Conservation (phyloP, 64 coral and sea anemone species). For the Hydrozoanthus tunicans region DNA sequence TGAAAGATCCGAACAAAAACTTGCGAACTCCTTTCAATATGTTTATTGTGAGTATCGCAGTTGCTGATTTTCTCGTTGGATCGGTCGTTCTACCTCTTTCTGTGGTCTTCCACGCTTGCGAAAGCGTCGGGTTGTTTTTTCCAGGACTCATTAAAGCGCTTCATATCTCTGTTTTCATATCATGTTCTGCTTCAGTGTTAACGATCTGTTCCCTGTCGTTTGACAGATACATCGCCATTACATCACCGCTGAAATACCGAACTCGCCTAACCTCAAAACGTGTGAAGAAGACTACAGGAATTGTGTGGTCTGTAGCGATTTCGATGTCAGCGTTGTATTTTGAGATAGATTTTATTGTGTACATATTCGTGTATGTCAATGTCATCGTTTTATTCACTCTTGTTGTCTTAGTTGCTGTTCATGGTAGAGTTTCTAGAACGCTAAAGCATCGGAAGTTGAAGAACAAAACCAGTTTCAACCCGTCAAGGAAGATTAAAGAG, state of each 20-base stretch:
- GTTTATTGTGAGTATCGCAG: constrained; percentile 77
- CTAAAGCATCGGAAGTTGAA: constrained; percentile 24
- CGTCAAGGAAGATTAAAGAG: neutral
- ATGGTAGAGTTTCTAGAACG: constrained; percentile 44
- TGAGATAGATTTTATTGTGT: constrained; percentile 77
- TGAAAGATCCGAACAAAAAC: constrained; percentile 83
- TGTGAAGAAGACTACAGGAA: constrained; percentile 50
- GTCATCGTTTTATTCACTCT: constrained; percentile 69
- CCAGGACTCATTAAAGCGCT: constrained; percentile 53
- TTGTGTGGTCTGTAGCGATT: constrained; percentile 71
- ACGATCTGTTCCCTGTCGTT: constrained; percentile 71
- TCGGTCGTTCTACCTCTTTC: constrained; percentile 70
- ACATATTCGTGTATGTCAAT: constrained; percentile 81
- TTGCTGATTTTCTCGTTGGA: constrained; percentile 75
- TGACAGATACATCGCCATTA: constrained; percentile 79
- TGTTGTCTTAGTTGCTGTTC: constrained; percentile 57
- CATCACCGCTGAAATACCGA: constrained; percentile 75
- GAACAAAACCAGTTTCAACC: neutral
- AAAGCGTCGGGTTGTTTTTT: constrained; percentile 51
- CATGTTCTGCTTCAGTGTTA: constrained; percentile 76
- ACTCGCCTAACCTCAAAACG: constrained; percentile 45
- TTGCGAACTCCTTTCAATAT: constrained; percentile 83
- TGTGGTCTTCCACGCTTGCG: constrained; percentile 60
- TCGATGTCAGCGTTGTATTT: constrained; percentile 69
- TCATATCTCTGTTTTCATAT: constrained; percentile 78